A percentile compares a stretch with the other conserved stretches of the same genome.
phyloP scores from a whole-genome alignment of 2,113 vertebrate genomes.

The Dryoscopus gambensis region DNA sequence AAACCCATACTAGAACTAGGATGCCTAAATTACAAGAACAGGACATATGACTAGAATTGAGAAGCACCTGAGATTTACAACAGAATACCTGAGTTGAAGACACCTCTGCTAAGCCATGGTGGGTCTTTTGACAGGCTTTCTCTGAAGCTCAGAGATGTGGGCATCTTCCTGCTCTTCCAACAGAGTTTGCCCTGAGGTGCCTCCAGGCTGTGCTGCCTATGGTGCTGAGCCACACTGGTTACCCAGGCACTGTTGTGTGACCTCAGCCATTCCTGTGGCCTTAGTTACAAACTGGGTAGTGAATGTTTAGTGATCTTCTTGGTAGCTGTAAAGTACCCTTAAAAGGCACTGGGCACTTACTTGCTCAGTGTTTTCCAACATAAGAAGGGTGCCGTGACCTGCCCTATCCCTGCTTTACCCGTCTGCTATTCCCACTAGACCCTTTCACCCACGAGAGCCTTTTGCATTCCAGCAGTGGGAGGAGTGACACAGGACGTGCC shows the following conservation, averaged over 20 bases:
- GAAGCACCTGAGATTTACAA: not conserved
- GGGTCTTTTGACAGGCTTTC: not conserved
- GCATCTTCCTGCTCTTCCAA: not conserved
- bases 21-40: not conserved
- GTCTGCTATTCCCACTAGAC: not conserved
- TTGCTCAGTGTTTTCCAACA: not conserved
- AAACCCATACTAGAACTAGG: not conserved
- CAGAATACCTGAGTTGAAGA: not conserved
- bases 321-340: not conserved
- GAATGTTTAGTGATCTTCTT: not conserved
- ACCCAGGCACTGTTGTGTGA: rapidly evolving
- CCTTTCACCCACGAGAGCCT: rapidly evolving
- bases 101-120: not conserved
- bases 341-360: not conserved
- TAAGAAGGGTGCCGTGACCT: rapidly evolving
- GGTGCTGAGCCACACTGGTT: not conserved
- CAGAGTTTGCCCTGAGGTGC: not conserved
- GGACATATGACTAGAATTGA: not conserved
- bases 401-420: not conserved
- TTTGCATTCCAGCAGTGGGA: not conserved
- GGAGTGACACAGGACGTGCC: rapidly evolving
- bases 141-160: not conserved
- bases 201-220: not conserved
- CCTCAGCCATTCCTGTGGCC: not conserved
- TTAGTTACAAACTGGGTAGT: not conserved